Evolutionary conservation across 1,140 invertebrate species (phyloP).

Genomic region (Drosophila navojoa): DNA sequence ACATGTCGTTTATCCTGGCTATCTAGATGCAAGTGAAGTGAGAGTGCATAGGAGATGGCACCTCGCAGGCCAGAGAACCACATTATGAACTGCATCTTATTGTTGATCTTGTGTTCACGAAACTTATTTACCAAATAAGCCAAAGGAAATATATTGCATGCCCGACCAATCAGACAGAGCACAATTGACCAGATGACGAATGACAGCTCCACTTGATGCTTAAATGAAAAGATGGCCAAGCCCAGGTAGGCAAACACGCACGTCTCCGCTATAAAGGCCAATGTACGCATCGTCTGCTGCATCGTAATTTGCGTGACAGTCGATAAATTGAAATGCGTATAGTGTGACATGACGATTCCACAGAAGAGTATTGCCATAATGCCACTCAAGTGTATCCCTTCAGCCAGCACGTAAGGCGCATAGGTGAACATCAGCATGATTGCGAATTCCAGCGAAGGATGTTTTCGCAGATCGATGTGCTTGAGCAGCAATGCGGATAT

Average conservation of each 20-base stretch:
- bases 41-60: constrained; percentile 98
- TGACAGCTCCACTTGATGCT: constrained; percentile 91
- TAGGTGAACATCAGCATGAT: constrained; percentile 99
- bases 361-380: constrained; percentile 99
- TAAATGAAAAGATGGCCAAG: constrained; percentile 98
- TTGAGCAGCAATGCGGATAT: constrained; percentile 97
- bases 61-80: constrained; percentile 99
- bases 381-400: constrained; percentile 91
- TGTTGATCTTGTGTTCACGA: constrained; percentile 98
- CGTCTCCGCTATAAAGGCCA: constrained; percentile 99
- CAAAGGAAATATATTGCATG: constrained; percentile 98
- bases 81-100: constrained; percentile 99
- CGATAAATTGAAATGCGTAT: constrained; percentile 99
- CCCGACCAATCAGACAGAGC: constrained; percentile 95
- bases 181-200: constrained; percentile 97
- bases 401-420: constrained; percentile 98
- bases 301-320: constrained; percentile 99
- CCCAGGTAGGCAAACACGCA: constrained; percentile 99
- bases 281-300: constrained; percentile 98
- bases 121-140: constrained; percentile 97
- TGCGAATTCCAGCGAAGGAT: constrained; percentile 98
- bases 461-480: constrained; percentile 97
- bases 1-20: constrained; percentile 95
- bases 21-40: constrained; percentile 97
- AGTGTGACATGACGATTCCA: constrained; percentile 99